Base-by-base conservation (phyloP, 1,140 invertebrate genomes). In the Triops longicaudatus region DNA sequence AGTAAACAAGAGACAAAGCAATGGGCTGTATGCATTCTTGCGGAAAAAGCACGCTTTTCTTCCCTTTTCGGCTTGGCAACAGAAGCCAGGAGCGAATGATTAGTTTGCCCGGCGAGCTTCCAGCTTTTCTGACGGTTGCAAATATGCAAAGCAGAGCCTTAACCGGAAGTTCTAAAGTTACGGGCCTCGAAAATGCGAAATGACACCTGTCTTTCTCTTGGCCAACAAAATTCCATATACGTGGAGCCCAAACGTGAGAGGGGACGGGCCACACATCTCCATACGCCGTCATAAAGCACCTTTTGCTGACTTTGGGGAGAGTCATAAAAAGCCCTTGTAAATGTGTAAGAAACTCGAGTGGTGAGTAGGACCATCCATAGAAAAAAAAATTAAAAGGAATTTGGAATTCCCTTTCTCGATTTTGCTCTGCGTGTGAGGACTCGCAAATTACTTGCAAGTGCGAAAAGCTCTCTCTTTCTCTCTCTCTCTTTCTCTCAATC, bases 251-350 rank as follows among this genome's bases (percentile, higher is more conserved):
- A 63, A 63, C 50, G 50, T 63, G 50, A 63, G 50, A 63, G 22
- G 50, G 50, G 50, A 63, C 50, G 50, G 50, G 50, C 50, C 50
- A 63, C 50, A 63, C 50, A 63, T 63, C 50, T 63, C 50, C 50
- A 63, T 17, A 63, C 50, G n/a, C 50, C 50, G 50, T 63, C 50
- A 63, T 63, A 63, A 63, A 63, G 50, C 50, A 63, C 50, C 50
- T 63, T 63, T 17, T 17, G 17, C 22, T 17, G 50, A 17, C 50
- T 63, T 63, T 63, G 14, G 50, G 17, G 22, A 22, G 50, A 63
- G 50, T 22, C 50, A 17, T 63, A 63, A 63, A 63, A 63, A 63
- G 50, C 50, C 50, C n/a, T 37, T 63, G 50, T 63, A 63, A 17
- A 63, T n/a, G 22, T 22, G 50, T 63, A 63, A 63, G 17, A 63